Evolutionary conservation across 2,113 vertebrate species (phyloP), one percentile per base, ranked within the genome.

Genomic region (Elaphurus davidianus): DNA sequence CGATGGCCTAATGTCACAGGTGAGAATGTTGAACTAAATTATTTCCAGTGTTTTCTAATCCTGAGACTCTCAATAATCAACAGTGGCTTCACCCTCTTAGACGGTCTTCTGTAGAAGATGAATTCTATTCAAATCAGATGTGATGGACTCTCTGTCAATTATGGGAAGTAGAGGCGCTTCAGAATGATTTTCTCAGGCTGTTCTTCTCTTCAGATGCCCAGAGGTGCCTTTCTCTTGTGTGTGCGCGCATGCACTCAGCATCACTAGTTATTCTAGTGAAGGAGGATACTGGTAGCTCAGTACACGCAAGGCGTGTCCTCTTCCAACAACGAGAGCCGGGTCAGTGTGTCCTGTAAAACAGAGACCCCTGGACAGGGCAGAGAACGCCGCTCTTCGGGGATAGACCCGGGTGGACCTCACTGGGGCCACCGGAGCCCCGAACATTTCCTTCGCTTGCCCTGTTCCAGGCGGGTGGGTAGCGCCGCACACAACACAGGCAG

Each of bases 341-440:
- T 45, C 55, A 12, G 6, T 0, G 0, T 3, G 23, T 2, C 4
- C 47, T 81, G 27, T 33, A 28, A 67, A 89, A 21, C 2, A 7
- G 52, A 55, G 55, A 36, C 16, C 21, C 52, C 13, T 23, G 54
- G 16, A 21, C 3, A 5, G 36, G 33, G 40, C 79, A 33, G n/a
- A 7, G 9, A n/a, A 47, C 0, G 25, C 40, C 1, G 0, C 2
- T 21, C 3, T 12, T 79, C 4, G 1, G 67, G 50, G 54, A 12
- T 2, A 5, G 57, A 23, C 76, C 17, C 6, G 2, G 27, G 28
- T 0, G 3, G 52, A 3, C 30, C 50, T 88, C 59, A 8, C 23
- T 3, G 54, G 15, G 0, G n/a, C 45, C 52, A 3, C 21, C 1
- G 6, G 55, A 71, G 17, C 71, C 83, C 40, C 7, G 4, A 15